Evolutionary conservation across 2,113 vertebrate genomes (phyloP), one percentile per base, ranked within the genome.

Genomic region (Alligator mississippiensis): DNA sequence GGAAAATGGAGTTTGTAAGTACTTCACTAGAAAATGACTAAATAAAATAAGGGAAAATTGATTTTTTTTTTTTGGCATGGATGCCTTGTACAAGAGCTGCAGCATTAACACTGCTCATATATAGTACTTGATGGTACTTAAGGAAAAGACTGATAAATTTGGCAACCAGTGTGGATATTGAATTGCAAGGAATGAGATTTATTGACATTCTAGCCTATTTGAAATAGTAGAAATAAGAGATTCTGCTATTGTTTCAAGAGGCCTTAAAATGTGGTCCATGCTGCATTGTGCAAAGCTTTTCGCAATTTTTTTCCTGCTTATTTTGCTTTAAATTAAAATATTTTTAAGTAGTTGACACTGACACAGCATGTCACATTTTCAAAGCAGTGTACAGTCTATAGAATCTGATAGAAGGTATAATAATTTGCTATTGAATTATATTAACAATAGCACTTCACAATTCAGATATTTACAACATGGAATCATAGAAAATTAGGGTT

Each of bases 241-340:
- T n/a, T 21, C 85, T 82, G 59, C 62, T 92, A 75, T 7, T 1
- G 1, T 30, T 62, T 55, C 8, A 47, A 72, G 64, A 83, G n/a
- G 55, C 28, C 6, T 6, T 79, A 47, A 74, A 87, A 80, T 47
- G 30, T 78, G 55, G 61, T 62, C 72, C 57, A 24, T 9, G 17
- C 84, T 66, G 15, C 18, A 81, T 62, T 5, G 25, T 84, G 61
- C 34, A 89, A 28, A 88, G 9, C 27, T 59, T 78, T 84, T 78
- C 30, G 12, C 24, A 87, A 80, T 64, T 11, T 21, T 10, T 70
- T 72, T 38, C 38, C 21, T 83, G 0, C 78, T 59, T 61, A n/a
- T 72, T 93, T 79, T 82, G 21, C 82, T 88, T 72, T 81, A 87
- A 79, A 47, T 61, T 5, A 58, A 72, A 25, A 19, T 66, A 34